Percentiles rank a stretch among this genome's conserved stretches.
Conservation (phyloP, 2,797 vertebrate genomes). For the Tenualosa thibaudeaui region DNA sequence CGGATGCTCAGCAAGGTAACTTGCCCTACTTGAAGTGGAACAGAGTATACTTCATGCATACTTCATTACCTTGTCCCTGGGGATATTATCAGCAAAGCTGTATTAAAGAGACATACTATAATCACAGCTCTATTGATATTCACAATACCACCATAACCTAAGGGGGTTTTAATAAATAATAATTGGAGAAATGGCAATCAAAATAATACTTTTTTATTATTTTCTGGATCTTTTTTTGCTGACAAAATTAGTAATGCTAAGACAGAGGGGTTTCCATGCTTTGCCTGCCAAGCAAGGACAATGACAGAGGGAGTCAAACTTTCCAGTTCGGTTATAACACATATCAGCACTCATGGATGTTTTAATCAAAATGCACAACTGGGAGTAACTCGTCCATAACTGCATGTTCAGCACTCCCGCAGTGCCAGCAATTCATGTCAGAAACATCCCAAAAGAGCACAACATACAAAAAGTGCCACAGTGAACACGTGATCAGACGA, state of each 20-base stretch:
- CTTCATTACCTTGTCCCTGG: background rate
- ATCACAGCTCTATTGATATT: background rate
- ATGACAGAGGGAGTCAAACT: background rate
- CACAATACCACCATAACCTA: background rate
- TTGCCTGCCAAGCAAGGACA: background rate
- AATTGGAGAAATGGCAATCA: background rate
- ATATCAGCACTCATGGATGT: too few species aligned
- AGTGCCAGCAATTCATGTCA: background rate
- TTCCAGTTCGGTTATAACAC: background rate
- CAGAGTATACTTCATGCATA: constrained; percentile 14
- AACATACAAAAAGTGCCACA: background rate
- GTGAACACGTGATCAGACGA: background rate
- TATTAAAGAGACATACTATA: constrained; percentile 4
- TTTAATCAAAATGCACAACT: background rate
- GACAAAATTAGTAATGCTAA: background rate
- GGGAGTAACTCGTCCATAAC: background rate
- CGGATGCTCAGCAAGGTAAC: constrained; percentile 5
- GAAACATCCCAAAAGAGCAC: background rate
- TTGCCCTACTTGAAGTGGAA: constrained; percentile 9
- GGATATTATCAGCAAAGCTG: background rate
- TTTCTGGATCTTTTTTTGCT: background rate
- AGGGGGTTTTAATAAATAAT: constrained; percentile 3
- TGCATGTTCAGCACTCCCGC: background rate
- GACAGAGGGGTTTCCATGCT: background rate
- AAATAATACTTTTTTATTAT: background rate